These are phyloP conservation scores for Python bivittatus DNA, from an alignment of 2,113 vertebrate genomes.

Conservation along the genomic window DNA sequence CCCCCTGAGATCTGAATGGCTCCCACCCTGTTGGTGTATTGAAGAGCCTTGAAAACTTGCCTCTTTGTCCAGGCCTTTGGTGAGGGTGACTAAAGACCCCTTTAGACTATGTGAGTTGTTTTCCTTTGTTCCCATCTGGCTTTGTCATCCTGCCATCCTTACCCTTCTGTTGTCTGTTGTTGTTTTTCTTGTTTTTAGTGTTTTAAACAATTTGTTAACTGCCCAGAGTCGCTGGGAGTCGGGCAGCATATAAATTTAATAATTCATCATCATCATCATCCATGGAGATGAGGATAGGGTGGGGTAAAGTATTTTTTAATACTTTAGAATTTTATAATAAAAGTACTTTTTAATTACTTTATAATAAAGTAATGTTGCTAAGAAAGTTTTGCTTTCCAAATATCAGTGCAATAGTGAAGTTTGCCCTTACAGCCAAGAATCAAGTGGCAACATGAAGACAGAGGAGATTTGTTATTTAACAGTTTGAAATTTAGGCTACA, in stretches of 20 bases:
- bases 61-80: not conserved
- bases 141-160: not conserved
- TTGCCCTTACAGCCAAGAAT: too few species aligned
- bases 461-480: not conserved
- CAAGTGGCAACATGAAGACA: not conserved
- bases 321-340: too few species aligned
- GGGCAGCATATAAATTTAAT: not conserved
- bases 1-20: not conserved
- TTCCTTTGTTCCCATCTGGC: not conserved
- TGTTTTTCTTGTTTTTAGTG: not conserved
- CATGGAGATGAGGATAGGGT: not conserved
- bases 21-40: not conserved
- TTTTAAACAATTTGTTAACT: not conserved
- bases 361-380: not conserved
- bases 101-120: not conserved
- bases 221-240: not conserved
- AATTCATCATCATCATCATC: not conserved
- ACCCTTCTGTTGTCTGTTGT: not conserved
- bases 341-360: too few species aligned
- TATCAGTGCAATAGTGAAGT: too few species aligned
- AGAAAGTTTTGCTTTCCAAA: not conserved
- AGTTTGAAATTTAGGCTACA: not conserved
- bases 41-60: not conserved
- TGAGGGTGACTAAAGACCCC: not conserved
- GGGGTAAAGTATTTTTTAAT: too few species aligned